phyloP scores from a whole-genome alignment of 2,888 invertebrate genomes.

The Sipha maydis region DNA sequence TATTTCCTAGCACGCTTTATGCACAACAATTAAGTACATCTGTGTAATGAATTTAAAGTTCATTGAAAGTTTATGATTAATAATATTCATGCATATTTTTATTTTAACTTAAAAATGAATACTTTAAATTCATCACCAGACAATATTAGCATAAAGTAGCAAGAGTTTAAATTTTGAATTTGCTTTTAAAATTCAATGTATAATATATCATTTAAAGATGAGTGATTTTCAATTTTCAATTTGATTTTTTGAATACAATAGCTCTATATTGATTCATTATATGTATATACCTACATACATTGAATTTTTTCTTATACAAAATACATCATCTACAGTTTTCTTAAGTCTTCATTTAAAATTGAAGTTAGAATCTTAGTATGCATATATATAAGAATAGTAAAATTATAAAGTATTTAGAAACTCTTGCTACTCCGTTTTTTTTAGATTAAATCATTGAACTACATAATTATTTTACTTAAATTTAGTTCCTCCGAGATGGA shows the following conservation, averaged over 20 bases:
- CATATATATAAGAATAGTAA: not conserved
- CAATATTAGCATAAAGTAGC: conserved; percentile 19
- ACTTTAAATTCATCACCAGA: conserved; percentile 16
- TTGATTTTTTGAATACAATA: not conserved
- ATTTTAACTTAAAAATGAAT: not conserved
- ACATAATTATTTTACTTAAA: conserved; percentile 65
- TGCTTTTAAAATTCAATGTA: too few species aligned
- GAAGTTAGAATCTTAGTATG: not conserved
- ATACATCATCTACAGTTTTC: not conserved
- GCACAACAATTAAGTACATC: conserved; percentile 33
- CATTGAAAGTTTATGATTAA: not conserved
- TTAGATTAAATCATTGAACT: not conserved
- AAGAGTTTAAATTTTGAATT: conserved; percentile 21
- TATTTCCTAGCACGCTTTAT: conserved; percentile 40
- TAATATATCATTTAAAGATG: not conserved
- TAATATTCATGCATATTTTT: not conserved
- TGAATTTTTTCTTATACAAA: not conserved
- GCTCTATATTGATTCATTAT: not conserved
- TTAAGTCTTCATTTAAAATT: too few species aligned
- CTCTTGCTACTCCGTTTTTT: conserved; percentile 34
- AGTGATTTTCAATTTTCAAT: not conserved
- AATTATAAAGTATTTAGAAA: conserved; percentile 2
- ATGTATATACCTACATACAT: not conserved
- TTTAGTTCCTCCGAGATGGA: conserved; percentile 96
- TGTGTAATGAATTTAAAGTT: conserved; percentile 29